A percentile compares a stretch with the other conserved stretches of the same genome.
phyloP scores from a whole-genome alignment of 2,113 vertebrate genomes.

The Gulo gulo region DNA sequence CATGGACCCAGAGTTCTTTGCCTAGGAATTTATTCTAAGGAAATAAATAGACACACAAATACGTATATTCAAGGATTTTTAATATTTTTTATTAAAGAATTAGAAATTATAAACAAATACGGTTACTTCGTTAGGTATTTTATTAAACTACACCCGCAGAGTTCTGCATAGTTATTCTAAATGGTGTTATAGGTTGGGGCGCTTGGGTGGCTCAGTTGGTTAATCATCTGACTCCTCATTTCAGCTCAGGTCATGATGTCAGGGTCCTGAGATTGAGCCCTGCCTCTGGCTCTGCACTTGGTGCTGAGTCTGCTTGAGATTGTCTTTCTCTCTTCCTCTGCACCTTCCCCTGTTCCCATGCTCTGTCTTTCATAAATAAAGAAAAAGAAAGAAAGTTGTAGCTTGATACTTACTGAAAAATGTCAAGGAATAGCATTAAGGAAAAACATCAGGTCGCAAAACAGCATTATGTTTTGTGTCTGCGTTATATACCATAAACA shows the following conservation, averaged over 20 bases:
- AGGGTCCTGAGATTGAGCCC: not conserved
- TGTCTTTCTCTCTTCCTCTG: not conserved
- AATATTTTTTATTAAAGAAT: not conserved
- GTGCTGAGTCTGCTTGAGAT: not conserved
- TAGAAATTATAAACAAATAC: not conserved
- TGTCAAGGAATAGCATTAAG: not conserved
- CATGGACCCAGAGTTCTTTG: not conserved
- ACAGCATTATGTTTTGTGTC: not conserved
- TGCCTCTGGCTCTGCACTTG: not conserved
- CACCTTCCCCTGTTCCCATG: not conserved
- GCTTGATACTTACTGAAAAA: not conserved
- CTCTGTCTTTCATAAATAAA: not conserved
- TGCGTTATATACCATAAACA: not conserved
- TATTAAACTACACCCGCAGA: not conserved
- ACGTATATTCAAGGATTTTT: not conserved
- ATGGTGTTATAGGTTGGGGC: not conserved
- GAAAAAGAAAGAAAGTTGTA: not conserved
- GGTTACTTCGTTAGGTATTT: not conserved
- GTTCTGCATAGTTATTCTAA: not conserved
- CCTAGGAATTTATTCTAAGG: not conserved
- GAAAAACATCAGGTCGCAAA: not conserved
- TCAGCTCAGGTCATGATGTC: not conserved
- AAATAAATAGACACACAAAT: not conserved
- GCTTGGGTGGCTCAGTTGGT: not conserved
- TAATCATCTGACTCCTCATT: not conserved